Base-by-base conservation (phyloP, 2,797 vertebrate species). In the Manis javanica region DNA sequence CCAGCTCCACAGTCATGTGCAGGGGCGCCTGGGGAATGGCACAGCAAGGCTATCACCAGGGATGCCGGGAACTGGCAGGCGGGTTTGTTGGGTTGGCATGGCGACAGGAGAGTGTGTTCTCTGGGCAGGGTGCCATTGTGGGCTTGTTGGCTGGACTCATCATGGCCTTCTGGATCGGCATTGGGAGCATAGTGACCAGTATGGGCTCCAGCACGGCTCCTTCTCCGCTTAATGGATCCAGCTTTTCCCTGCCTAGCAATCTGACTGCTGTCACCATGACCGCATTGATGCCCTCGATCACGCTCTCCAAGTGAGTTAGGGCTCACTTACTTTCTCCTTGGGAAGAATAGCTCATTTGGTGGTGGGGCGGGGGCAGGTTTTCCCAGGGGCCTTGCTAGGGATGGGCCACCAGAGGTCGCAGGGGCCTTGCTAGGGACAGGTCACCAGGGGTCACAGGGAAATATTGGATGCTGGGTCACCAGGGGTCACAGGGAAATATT, bases 101-200 rank as follows among this genome's bases (percentile, higher is more conserved):
- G 69, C 74, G 29, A 72, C 12, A 19, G 23, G 42, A 49, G 24
- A 31, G n/a, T 71, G 31, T 37, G 21, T 16, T 93, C 57, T 78
- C 26, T 88, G 87, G 8, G 0, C 98, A 99, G 99, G 99, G 99
- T 5, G 99, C 99, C 0, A 37, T 99, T 0, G 96, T 98, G 5
- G 99, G 99, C 23, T 97, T 99, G 91, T 82, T 98, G 59, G 97
- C 99, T 0, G 99, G 99, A 10, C 99, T 99, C 1, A 87, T 94
- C 94, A 99, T 99, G 99, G 99, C 99, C 39, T 99, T 99, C 98
- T 99, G 99, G 99, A 98, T 99, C 0, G 99, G 99, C 97, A 99
- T 99, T 0, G 99, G 99, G 57, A 99, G 98, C 97, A 98, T 99
- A 34, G 59, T 99, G 90, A 95, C 87, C 51, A 98, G 83, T 10